A percentile compares a stretch with the other conserved stretches of the same genome.
These are phyloP conservation scores for Dynastes hyllus DNA, from an alignment of 2,888 invertebrate genomes.

Conservation along the genomic window DNA sequence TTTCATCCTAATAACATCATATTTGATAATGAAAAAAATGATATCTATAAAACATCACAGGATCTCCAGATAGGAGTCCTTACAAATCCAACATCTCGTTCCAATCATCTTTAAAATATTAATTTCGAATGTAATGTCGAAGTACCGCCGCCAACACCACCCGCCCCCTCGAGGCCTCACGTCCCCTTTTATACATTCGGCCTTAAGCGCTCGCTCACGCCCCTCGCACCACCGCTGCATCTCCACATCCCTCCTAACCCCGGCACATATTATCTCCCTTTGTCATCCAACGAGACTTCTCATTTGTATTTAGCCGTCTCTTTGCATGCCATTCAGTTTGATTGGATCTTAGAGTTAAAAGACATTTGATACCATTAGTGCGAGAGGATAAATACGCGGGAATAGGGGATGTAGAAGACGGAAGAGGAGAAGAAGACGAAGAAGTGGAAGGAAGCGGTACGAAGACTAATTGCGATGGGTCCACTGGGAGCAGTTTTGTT, in stretches of 20 bases:
- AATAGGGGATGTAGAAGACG: neutral
- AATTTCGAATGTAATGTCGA: constrained; percentile 38
- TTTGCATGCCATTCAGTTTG: constrained; percentile 58
- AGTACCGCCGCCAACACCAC: neutral
- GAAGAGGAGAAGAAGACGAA: constrained; percentile 12
- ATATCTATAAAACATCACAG: neutral
- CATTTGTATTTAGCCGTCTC: constrained; percentile 40
- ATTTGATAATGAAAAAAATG: too few relatives aligned
- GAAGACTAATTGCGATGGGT: constrained; percentile 58
- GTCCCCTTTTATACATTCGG: constrained; percentile 14
- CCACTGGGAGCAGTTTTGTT: constrained; percentile 58
- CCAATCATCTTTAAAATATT: constrained; percentile 27
- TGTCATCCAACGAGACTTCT: constrained; percentile 42
- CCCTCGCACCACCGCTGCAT: neutral
- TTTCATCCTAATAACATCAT: too few relatives aligned
- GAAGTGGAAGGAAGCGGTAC: constrained; percentile 18
- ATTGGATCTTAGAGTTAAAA: constrained; percentile 59
- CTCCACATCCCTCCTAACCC: neutral
- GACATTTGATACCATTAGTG: constrained; percentile 59
- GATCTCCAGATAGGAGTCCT: neutral
- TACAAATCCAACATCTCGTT: neutral
- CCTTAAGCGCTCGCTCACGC: neutral
- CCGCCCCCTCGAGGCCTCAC: constrained; percentile 18
- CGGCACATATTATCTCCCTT: constrained; percentile 28
- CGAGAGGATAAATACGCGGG: constrained; percentile 23